Conservation (phyloP, 2,113 vertebrate genomes). For the Corythornis cristatus region DNA sequence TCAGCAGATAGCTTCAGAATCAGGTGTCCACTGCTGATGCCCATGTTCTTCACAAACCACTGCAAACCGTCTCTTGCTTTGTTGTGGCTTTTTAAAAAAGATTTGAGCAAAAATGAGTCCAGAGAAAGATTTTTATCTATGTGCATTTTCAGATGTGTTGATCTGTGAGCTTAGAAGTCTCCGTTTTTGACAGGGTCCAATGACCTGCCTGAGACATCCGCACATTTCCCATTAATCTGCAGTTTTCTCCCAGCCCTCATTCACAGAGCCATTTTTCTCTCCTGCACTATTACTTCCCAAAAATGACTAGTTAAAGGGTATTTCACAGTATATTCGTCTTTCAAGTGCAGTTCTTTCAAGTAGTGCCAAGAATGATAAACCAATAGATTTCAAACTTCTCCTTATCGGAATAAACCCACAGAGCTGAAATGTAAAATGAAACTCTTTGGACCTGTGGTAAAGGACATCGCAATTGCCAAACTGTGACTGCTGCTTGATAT, state of each 20-base stretch:
- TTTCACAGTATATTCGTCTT: conserved; percentile 51
- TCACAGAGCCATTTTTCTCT: conserved; percentile 29
- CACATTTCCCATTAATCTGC: neutral
- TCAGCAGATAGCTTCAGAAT: neutral
- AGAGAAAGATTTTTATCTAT: neutral
- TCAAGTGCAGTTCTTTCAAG: conserved; percentile 33
- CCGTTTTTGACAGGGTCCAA: neutral
- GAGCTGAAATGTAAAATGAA: conserved; percentile 35
- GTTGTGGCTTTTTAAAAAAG: neutral
- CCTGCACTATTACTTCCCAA: conserved; percentile 10
- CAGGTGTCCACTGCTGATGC: neutral
- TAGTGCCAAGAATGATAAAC: conserved; percentile 48
- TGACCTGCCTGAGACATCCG: neutral
- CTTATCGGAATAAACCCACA: neutral
- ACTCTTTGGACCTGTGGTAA: neutral
- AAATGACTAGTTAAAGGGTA: conserved; percentile 23
- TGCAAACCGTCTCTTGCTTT: neutral
- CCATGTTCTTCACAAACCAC: neutral
- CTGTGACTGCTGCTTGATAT: neutral
- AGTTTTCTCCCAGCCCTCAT: neutral
- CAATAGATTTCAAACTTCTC: conserved; percentile 6
- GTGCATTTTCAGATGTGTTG: neutral
- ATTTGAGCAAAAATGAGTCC: neutral
- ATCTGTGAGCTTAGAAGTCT: neutral
- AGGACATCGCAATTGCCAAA: neutral